Percentiles rank a stretch among this genome's conserved stretches.
Evolutionary conservation across 1,140 invertebrate species (phyloP).

Genomic region (Tetranychus urticae): DNA sequence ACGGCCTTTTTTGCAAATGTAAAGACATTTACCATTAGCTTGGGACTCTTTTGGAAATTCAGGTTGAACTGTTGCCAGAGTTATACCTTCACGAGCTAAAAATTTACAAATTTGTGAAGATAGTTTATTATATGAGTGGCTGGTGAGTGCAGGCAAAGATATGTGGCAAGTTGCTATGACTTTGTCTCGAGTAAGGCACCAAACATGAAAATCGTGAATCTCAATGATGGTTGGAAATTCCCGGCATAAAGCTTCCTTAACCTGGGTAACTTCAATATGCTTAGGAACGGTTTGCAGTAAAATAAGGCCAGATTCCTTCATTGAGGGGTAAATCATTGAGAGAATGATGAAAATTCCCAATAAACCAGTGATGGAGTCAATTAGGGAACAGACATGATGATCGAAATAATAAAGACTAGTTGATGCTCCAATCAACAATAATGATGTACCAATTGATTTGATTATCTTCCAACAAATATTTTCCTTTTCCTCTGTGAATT

Average conservation of each 20-base stretch:
- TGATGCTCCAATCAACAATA: neutral
- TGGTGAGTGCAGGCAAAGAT: slow-evolving; percentile 31
- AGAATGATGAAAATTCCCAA: slow-evolving; percentile 33
- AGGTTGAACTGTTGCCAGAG: slow-evolving; percentile 74
- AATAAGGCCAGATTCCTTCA: slow-evolving; percentile 44
- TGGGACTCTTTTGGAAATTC: slow-evolving; percentile 33
- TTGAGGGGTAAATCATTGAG: slow-evolving; percentile 30
- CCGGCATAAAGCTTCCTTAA: slow-evolving; percentile 32
- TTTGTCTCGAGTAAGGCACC: slow-evolving; percentile 70
- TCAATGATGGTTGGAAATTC: slow-evolving; percentile 57
- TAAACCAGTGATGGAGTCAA: slow-evolving; percentile 7
- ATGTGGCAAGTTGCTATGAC: slow-evolving; percentile 84
- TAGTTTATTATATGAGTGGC: slow-evolving; percentile 62
- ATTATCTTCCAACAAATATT: neutral
- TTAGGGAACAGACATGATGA: neutral
- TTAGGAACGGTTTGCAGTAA: slow-evolving; percentile 54
- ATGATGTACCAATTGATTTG: neutral
- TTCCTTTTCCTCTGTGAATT: too few relatives aligned
- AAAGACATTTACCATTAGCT: neutral
- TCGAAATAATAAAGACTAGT: neutral
- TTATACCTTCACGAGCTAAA: slow-evolving; percentile 69
- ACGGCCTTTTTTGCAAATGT: neutral
- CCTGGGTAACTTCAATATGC: slow-evolving; percentile 57
- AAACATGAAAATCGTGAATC: slow-evolving; percentile 81
- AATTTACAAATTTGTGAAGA: slow-evolving; percentile 24